A percentile compares a stretch with the other conserved stretches of the same genome.
These are phyloP conservation scores for Plagiodera versicolora DNA, from an alignment of 2,888 invertebrate species.

Conservation along the genomic window DNA sequence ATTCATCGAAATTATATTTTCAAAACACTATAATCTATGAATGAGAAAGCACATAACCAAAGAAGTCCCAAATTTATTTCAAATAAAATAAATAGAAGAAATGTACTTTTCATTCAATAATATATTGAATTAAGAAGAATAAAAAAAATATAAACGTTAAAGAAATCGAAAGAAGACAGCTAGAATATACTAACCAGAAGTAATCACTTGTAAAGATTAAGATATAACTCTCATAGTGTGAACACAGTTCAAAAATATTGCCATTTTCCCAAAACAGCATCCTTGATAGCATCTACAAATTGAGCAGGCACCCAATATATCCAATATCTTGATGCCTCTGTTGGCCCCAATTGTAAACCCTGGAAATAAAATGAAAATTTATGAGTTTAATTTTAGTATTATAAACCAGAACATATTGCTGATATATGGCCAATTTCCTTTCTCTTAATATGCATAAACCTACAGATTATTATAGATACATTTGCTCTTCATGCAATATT, in stretches of 20 bases:
- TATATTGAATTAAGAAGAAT: background rate
- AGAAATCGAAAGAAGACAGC: slow-evolving; percentile 31
- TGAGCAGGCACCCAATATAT: slow-evolving; percentile 94
- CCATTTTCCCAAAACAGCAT: slow-evolving; percentile 86
- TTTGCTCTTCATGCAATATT: no score
- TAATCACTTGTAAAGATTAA: background rate
- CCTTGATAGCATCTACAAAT: slow-evolving; percentile 88
- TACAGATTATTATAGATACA: no score
- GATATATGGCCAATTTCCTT: no score
- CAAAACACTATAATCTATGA: background rate
- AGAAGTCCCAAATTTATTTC: background rate
- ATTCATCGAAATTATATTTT: background rate
- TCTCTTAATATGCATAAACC: no score
- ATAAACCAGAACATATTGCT: no score
- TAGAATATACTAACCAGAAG: slow-evolving; percentile 5
- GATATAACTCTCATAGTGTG: no score
- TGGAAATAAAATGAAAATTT: slow-evolving; percentile 19
- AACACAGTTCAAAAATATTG: slow-evolving; percentile 65
- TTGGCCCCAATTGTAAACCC: slow-evolving; percentile 85
- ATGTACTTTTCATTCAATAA: background rate
- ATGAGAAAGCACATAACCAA: background rate
- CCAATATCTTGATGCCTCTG: slow-evolving; percentile 90
- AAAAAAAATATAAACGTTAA: slow-evolving; percentile 25
- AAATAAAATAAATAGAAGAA: background rate
- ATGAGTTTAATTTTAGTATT: no score